Evolutionary conservation across 1,140 invertebrate species (phyloP).

Genomic region (Bombus haemorrhoidalis): DNA sequence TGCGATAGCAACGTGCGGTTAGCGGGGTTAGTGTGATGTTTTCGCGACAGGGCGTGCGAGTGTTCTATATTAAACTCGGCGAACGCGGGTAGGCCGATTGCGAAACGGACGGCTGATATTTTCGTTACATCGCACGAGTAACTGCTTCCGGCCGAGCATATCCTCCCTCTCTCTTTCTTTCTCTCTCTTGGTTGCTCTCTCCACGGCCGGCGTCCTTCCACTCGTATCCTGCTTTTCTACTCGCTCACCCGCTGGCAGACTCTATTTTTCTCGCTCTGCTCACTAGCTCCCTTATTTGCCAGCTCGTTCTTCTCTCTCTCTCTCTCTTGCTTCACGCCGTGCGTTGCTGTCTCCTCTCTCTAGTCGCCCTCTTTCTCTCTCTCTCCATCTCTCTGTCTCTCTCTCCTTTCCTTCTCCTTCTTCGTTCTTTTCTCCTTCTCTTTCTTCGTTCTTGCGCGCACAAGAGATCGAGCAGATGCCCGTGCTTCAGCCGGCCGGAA

Average conservation of each 20-base stretch:
- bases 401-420: background rate
- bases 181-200: constrained; percentile 31
- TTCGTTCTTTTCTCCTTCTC: background rate
- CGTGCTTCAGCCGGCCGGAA: constrained; percentile 67
- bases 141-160: constrained; percentile 78
- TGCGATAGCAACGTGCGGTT: constrained; percentile 14
- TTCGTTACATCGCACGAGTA: constrained; percentile 79
- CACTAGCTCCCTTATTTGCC: constrained; percentile 32
- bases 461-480: constrained; percentile 58
- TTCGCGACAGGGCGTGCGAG: constrained; percentile 70
- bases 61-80: constrained; percentile 78
- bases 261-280: constrained; percentile 52
- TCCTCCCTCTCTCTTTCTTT: constrained; percentile 21
- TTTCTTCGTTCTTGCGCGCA: constrained; percentile 36
- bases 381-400: background rate
- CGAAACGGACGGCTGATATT: constrained; percentile 78
- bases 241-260: constrained; percentile 44
- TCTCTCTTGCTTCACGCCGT: background rate
- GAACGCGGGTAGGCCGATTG: constrained; percentile 76
- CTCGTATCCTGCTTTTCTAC: constrained; percentile 38
- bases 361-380: constrained; percentile 22
- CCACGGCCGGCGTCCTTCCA: constrained; percentile 41
- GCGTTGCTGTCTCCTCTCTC: background rate
- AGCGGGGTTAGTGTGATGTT: constrained; percentile 70
- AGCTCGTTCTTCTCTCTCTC: constrained; percentile 31